Percentiles rank a stretch among this genome's conserved stretches.
Evolutionary conservation across 1,140 invertebrate genomes (phyloP).

Genomic region (Andrena cerasifolii): DNA sequence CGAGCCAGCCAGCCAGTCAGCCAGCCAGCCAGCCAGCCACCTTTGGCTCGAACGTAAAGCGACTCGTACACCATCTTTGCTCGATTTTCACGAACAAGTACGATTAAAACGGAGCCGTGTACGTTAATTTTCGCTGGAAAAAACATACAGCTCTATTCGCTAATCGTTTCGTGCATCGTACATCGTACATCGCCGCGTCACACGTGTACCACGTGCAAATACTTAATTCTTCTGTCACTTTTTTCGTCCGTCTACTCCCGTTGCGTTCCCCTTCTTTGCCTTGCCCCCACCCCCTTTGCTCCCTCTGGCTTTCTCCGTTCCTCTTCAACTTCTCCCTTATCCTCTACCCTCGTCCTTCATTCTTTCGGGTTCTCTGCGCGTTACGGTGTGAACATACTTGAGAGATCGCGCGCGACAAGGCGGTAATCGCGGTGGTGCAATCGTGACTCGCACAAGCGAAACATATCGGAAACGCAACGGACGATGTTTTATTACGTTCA

Average conservation of each 20-base stretch:
- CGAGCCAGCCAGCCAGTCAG: conserved; percentile 43
- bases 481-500: conserved; percentile 11
- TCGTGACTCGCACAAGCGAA: conserved; percentile 47
- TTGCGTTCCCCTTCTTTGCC: conserved; percentile 5
- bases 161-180: background rate
- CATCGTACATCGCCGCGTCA: too few relatives aligned
- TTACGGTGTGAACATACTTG: conserved; percentile 58
- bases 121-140: background rate
- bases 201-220: background rate
- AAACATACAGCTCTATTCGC: background rate
- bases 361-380: conserved; percentile 54
- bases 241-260: conserved; percentile 6
- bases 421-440: conserved; percentile 49
- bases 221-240: conserved; percentile 11
- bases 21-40: conserved; percentile 47
- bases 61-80: conserved; percentile 49
- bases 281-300: background rate
- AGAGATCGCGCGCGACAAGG: conserved; percentile 52
- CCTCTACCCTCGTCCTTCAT: conserved; percentile 46
- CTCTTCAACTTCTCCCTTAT: conserved; percentile 14
- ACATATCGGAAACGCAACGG: conserved; percentile 3
- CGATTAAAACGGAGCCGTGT: conserved; percentile 2
- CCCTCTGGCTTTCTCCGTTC: conserved; percentile 3
- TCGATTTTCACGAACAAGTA: conserved; percentile 35
- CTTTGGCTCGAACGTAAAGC: conserved; percentile 29